Percentiles rank a stretch among this genome's conserved stretches.
These are phyloP conservation scores for Protonibea diacanthus DNA, from an alignment of 2,797 vertebrate genomes.

Conservation along the genomic window DNA sequence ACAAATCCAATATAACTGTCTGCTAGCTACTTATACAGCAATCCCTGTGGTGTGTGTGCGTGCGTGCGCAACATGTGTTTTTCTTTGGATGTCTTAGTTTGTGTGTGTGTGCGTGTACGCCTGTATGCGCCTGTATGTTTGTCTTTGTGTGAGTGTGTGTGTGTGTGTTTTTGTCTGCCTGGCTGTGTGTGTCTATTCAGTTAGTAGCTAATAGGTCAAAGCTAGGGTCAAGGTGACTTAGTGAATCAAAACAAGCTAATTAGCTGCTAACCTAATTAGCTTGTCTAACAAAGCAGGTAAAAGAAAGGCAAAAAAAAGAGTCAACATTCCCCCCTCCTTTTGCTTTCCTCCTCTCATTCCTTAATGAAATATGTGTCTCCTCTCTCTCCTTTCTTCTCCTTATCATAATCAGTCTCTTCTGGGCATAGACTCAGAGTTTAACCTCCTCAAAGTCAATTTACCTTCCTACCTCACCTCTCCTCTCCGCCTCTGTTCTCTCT, in stretches of 20 bases:
- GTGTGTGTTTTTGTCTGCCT: constrained; percentile 42
- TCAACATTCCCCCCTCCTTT: constrained; percentile 38
- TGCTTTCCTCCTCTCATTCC: constrained; percentile 54
- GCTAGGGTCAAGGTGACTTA: constrained; percentile 78
- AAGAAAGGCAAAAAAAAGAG: neutral
- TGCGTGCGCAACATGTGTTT: no score
- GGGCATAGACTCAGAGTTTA: constrained; percentile 78
- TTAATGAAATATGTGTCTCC: constrained; percentile 80
- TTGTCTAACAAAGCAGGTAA: constrained; percentile 71
- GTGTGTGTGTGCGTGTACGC: constrained; percentile 28
- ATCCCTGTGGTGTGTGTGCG: constrained; percentile 41
- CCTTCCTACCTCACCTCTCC: constrained; percentile 44
- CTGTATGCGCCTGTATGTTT: neutral
- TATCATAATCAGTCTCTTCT: constrained; percentile 80
- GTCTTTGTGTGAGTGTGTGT: constrained; percentile 13
- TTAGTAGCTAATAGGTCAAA: constrained; percentile 63
- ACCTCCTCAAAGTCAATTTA: constrained; percentile 83
- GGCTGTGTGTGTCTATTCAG: constrained; percentile 56
- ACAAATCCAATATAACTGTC: constrained; percentile 75
- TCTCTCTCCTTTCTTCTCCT: constrained; percentile 72
- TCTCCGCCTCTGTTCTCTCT: constrained; percentile 47
- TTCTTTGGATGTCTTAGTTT: no score
- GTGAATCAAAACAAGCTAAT: constrained; percentile 81
- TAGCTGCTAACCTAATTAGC: constrained; percentile 78
- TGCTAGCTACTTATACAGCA: constrained; percentile 59